Conservation (phyloP, 2,113 vertebrate genomes). For the Azemiops feae region DNA sequence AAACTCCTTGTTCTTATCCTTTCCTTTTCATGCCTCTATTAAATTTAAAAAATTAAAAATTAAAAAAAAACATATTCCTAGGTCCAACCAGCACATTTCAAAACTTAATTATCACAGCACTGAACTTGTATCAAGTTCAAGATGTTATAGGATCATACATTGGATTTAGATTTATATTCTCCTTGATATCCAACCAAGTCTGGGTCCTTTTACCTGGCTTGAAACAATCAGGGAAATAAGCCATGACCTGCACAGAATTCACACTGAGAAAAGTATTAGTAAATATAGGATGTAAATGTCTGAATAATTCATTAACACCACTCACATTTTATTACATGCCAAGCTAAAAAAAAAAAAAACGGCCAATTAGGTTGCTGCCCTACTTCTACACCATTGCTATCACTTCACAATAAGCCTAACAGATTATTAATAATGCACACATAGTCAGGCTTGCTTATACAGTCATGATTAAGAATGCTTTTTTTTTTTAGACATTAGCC, state of each 20-base stretch:
- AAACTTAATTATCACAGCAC: neutral
- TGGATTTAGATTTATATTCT: neutral
- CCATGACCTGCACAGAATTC: neutral
- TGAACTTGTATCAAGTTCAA: neutral
- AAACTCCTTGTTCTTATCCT: neutral
- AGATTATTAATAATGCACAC: neutral
- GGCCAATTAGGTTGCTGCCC: constrained; percentile 1
- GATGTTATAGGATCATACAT: neutral
- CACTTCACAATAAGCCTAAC: neutral
- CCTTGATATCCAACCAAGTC: neutral
- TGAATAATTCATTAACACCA: constrained; percentile 33
- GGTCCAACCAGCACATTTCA: neutral
- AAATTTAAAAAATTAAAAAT: too few relatives aligned
- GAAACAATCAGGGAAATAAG: constrained; percentile 11
- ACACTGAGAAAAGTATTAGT: neutral
- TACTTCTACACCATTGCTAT: neutral
- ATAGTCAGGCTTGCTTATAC: neutral
- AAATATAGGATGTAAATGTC: constrained; percentile 43
- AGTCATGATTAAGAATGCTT: neutral
- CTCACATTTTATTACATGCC: constrained; percentile 14
- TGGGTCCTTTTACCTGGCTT: neutral
- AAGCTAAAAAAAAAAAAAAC: neutral
- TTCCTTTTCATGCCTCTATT: neutral
- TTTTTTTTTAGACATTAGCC: neutral
- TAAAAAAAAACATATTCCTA: neutral